Base-by-base conservation (phyloP, 2,797 vertebrate genomes). In the Leptoclinus maculatus region DNA sequence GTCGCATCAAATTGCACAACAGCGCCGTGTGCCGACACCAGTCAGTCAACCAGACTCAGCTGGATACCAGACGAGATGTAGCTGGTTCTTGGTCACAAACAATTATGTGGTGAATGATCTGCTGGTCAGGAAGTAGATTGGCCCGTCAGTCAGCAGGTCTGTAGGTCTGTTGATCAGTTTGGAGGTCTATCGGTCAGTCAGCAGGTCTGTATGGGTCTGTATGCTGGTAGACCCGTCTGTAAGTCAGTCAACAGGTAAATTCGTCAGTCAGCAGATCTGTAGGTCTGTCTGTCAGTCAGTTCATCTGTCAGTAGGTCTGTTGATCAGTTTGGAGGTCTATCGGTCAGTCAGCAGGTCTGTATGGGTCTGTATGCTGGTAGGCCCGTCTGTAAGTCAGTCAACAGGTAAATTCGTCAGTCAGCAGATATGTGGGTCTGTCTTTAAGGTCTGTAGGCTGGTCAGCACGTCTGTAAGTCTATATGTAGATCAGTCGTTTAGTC, bases 1-100 rank as follows among this genome's bases (percentile, higher is more conserved):
- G 51, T 49, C 2, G 39, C 41, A 57, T 83, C 39, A 51, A 62
- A 66, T 74, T 73, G 39, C 51, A 71, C 27, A 39, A 68, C 58
- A 41, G 39, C 38, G 0, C 3, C 2, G 17, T 45, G 19, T 49
- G 49, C 34, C 17, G n/a, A 49, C 4, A 3, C 60, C n/a, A 10
- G 1, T 27, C 43, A 29, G 32, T 39, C 13, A 60, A 19, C 14
- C 45, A 27, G 16, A 45, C 38, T 56, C 25, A 68, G 56, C 57
- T 38, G 27, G 21, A n/a, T 17, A 27, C 29, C 54, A 45, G 63
- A 58, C 6, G 17, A 43, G 10, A 60, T 47, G 19, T 0, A 38
- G 23, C 66, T 58, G 38, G 51, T 41, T 60, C 14, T 45, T 43
- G 38, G 54, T 66, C 73, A 49, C 41, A 29, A 34, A 21, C 11